Evolutionary conservation across 2,888 invertebrate species (phyloP).

Genomic region (Lymantria monacha): DNA sequence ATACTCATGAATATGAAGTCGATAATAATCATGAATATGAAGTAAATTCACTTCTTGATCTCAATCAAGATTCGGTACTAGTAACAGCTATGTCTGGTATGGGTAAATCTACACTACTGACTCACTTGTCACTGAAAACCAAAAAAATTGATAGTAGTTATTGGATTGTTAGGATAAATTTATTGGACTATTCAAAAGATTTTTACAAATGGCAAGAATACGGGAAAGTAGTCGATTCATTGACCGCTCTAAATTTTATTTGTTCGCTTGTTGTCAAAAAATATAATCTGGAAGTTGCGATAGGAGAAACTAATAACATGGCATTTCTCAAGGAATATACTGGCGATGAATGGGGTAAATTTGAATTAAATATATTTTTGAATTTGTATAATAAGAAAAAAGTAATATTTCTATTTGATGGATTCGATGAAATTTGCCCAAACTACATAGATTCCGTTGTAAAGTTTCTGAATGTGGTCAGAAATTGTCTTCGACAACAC

Average conservation of each 20-base stretch:
- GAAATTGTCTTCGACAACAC: conserved; percentile 1
- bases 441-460: conserved; percentile 14
- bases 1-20: no score
- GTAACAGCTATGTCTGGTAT: conserved; percentile 14
- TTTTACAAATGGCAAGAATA: not conserved
- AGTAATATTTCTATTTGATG: conserved; percentile 8
- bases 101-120: conserved; percentile 19
- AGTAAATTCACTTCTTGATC: not conserved
- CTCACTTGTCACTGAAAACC: conserved; percentile 5
- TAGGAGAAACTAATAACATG: not conserved
- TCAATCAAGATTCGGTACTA: conserved; percentile 2
- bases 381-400: conserved; percentile 16
- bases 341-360: not conserved
- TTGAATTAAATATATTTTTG: conserved; percentile 15
- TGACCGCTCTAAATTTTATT: not conserved
- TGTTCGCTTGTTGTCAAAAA: conserved; percentile 1
- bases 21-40: not conserved
- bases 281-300: not conserved
- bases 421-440: conserved; percentile 24
- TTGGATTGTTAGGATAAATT: conserved; percentile 17
- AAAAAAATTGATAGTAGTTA: not conserved
- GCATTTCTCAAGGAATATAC: not conserved
- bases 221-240: not conserved
- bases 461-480: conserved; percentile 6
- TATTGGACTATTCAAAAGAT: conserved; percentile 2